Percentiles rank a stretch among this genome's conserved stretches.
These are phyloP conservation scores for Bufotes viridis DNA, from an alignment of 2,797 vertebrate species.

Conservation along the genomic window DNA sequence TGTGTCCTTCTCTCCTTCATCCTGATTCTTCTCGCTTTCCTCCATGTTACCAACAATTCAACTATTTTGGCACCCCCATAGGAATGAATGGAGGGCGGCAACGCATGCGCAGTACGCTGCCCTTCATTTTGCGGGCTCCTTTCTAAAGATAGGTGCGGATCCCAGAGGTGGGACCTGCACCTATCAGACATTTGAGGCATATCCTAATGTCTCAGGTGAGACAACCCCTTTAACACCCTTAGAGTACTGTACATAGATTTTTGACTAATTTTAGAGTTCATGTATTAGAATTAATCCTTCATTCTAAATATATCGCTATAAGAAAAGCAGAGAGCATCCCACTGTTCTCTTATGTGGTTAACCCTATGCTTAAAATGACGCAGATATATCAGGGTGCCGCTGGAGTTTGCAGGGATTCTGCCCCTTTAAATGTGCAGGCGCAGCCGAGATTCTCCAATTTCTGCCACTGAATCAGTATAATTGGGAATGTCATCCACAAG, in stretches of 20 bases:
- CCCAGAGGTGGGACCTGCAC: too few relatives aligned
- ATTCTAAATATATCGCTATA: neutral
- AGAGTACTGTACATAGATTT: neutral
- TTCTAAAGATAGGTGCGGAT: too few relatives aligned
- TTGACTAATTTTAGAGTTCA: neutral
- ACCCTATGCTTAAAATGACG: neutral
- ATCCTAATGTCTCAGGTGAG: too few relatives aligned
- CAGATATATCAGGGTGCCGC: neutral
- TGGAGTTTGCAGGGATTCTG: neutral
- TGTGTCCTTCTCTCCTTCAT: too few relatives aligned
- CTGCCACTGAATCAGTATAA: constrained; percentile 58
- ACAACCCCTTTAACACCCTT: too few relatives aligned
- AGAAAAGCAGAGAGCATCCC: neutral
- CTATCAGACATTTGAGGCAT: too few relatives aligned
- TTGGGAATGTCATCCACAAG: constrained; percentile 58
- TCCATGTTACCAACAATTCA: too few relatives aligned
- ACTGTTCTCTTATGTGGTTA: neutral
- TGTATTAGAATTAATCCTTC: neutral
- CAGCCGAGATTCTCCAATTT: constrained; percentile 37
- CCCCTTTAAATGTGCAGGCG: constrained; percentile 45
- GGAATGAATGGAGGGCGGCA: too few relatives aligned
- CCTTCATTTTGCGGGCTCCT: too few relatives aligned
- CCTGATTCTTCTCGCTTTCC: too few relatives aligned
- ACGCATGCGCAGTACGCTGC: too few relatives aligned
- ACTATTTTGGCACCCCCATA: too few relatives aligned